Evolutionary conservation across 2,797 vertebrate genomes (phyloP).

Genomic region (Sebastes alutus): DNA sequence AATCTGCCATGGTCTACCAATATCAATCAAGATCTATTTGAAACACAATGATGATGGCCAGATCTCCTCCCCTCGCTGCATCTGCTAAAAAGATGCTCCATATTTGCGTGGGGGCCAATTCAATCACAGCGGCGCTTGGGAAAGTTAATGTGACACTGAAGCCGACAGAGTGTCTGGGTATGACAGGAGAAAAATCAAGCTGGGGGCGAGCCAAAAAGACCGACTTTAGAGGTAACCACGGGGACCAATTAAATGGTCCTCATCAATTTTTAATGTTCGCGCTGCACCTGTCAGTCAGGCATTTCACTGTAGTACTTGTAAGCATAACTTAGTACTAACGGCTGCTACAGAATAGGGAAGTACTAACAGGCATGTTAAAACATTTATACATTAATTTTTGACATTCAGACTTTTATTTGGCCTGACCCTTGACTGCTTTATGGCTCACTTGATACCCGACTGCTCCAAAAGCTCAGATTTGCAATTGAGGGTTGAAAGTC

Average conservation of each 20-base stretch:
- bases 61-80: conserved; percentile 37
- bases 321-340: conserved; percentile 39
- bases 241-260: conserved; percentile 67
- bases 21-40: conserved; percentile 67
- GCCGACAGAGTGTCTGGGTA: conserved; percentile 45
- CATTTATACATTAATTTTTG: conserved; percentile 14
- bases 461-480: background rate
- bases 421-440: background rate
- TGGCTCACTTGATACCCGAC: background rate
- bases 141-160: conserved; percentile 65
- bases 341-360: background rate
- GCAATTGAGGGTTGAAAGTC: background rate
- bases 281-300: conserved; percentile 62
- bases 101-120: conserved; percentile 52
- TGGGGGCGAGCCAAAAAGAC: conserved; percentile 51
- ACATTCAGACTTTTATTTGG: conserved; percentile 15
- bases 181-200: conserved; percentile 54
- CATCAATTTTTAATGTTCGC: conserved; percentile 57
- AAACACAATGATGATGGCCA: conserved; percentile 54
- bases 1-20: conserved; percentile 53
- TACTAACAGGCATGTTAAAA: conserved; percentile 24
- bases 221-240: conserved; percentile 51
- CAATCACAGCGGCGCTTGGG: conserved; percentile 48
- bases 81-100: conserved; percentile 57
- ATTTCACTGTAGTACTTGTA: conserved; percentile 28